These are phyloP conservation scores for Rhinoptilus africanus DNA, from an alignment of 2,113 vertebrate genomes.

Conservation along the genomic window DNA sequence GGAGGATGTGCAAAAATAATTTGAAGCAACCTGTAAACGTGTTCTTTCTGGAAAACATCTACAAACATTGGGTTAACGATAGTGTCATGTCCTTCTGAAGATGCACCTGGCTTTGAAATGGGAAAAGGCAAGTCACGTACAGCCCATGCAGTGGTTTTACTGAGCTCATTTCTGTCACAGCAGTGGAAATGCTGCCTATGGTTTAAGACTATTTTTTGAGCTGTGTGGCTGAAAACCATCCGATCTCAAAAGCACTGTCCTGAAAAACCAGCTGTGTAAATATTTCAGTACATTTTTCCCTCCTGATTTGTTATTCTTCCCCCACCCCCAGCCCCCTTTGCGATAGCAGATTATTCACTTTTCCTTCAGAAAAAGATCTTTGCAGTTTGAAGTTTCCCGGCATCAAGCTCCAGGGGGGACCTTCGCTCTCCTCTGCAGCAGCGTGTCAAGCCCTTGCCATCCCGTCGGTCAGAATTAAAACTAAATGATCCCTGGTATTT, in stretches of 20 bases:
- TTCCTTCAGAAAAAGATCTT: background rate
- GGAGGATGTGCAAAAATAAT: background rate
- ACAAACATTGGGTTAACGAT: background rate
- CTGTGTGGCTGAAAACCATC: background rate
- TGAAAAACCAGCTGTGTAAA: constrained; percentile 61
- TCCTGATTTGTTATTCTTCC: constrained; percentile 57
- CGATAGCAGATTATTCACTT: constrained; percentile 23
- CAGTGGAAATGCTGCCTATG: background rate
- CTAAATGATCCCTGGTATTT: background rate
- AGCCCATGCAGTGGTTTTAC: background rate
- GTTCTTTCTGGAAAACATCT: background rate
- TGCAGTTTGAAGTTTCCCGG: background rate
- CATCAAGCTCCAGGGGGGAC: background rate
- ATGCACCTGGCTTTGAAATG: background rate
- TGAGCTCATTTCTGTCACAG: background rate
- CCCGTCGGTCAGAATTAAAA: background rate
- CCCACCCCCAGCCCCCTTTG: background rate
- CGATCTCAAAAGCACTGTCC: background rate
- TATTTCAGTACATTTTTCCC: constrained; percentile 38
- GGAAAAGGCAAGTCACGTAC: background rate
- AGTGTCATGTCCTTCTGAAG: background rate
- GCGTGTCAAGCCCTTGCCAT: background rate
- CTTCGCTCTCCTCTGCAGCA: background rate
- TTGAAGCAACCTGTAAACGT: background rate
- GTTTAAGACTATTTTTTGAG: background rate